Evolutionary conservation across 2,113 vertebrate species (phyloP), one percentile per base, ranked within the genome.

Genomic region (Corvus moneduloides): DNA sequence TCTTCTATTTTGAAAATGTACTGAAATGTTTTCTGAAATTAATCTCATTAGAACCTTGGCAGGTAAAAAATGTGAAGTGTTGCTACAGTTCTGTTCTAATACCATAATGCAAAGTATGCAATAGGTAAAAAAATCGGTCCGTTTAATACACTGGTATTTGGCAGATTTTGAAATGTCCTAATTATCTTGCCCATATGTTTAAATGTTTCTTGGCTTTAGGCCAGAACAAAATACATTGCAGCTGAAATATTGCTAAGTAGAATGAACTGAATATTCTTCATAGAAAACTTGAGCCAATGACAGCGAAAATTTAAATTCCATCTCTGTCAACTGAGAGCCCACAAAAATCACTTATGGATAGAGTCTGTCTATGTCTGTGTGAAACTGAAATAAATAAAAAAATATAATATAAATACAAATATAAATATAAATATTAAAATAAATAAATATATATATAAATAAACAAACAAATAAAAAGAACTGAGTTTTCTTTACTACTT

Each of bases 121-220:
- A 62, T 46, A 79, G 62, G 78, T 91, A 68, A 95, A 62, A 75
- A 96, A 63, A n/a, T 3, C 61, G 43, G 71, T 86, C 74, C 79
- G 58, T 73, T 81, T 76, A 79, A 76, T 90, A 43, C 66, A 76
- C 41, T 0, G 0, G 46, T 89, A 58, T 76, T 64, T 76, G 78
- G 30, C 58, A 95, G 75, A 82, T 79, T 93, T 94, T 68, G 28
- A 92, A 92, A 89, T 61, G 30, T 85, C 91, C 58, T 82, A 79
- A 89, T 94, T 92, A 93, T 91, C 58, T 91, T 90, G 35, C 27
- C 79, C 83, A 52, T 93, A 94, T 93, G 68, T 84, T 96, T 94
- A 92, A 88, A 55, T 64, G 35, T 78, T 94, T 39, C 23, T 91
- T 91, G 92, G 87, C 61, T 94, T 87, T 75, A 61, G 18, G 66